These are phyloP conservation scores for Isotomurus palustris DNA, from an alignment of 2,888 invertebrate genomes.

Conservation along the genomic window DNA sequence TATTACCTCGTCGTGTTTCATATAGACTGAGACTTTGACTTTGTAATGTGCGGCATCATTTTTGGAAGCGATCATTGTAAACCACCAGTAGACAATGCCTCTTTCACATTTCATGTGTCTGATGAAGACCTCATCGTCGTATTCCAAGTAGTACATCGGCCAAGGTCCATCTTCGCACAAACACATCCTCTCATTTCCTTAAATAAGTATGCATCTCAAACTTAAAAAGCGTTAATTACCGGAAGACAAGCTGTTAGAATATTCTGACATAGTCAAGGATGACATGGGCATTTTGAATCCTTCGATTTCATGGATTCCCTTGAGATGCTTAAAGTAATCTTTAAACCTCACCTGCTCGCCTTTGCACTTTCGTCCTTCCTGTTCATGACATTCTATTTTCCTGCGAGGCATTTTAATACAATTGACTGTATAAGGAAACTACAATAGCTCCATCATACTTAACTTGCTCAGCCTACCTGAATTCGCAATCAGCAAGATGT, in stretches of 20 bases:
- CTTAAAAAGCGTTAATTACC: constrained; percentile 9
- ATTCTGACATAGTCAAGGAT: constrained; percentile 36
- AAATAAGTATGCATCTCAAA: background rate
- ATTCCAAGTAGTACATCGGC: constrained; percentile 36
- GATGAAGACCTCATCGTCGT: constrained; percentile 32
- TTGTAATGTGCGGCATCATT: constrained; percentile 31
- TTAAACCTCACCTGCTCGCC: constrained; percentile 31
- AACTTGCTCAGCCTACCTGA: constrained; percentile 19
- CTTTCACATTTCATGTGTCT: constrained; percentile 36
- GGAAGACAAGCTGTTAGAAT: constrained; percentile 31
- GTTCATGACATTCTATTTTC: constrained; percentile 30
- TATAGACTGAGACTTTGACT: constrained; percentile 36
- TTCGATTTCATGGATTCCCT: constrained; percentile 33
- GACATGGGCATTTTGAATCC: constrained; percentile 28
- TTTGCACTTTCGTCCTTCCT: constrained; percentile 26
- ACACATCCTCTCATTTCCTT: background rate
- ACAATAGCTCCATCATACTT: background rate
- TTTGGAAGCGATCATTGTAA: constrained; percentile 32
- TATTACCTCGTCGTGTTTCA: constrained; percentile 33
- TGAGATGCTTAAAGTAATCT: constrained; percentile 37
- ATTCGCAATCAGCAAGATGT: constrained; percentile 33
- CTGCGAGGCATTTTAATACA: constrained; percentile 10
- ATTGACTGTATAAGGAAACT: background rate
- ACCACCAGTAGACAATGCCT: constrained; percentile 38
- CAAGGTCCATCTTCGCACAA: constrained; percentile 36